phyloP scores from a whole-genome alignment of 1,140 invertebrate genomes.

The Danaus plexippus region DNA sequence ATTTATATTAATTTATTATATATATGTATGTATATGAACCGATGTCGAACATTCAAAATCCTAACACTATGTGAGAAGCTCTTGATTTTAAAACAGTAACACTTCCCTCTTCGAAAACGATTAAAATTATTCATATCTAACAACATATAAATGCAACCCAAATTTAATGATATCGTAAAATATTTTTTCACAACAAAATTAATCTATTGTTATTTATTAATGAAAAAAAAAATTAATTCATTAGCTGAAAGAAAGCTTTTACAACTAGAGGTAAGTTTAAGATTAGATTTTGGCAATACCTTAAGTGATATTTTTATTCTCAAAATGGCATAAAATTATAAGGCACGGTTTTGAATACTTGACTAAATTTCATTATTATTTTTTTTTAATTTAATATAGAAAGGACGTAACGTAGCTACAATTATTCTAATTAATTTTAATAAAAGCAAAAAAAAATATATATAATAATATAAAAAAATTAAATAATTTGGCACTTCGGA shows the following conservation, averaged over 20 bases:
- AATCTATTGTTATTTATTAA: slow-evolving; percentile 3
- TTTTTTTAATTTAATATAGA: slow-evolving; percentile 38
- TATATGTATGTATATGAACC: too few relatives aligned
- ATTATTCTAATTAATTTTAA: slow-evolving; percentile 28
- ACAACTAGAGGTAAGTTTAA: slow-evolving; percentile 32
- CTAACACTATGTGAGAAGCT: slow-evolving; percentile 58
- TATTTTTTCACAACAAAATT: slow-evolving; percentile 8
- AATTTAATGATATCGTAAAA: slow-evolving; percentile 17
- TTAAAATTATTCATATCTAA: slow-evolving; percentile 8
- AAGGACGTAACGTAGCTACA: slow-evolving; percentile 59
- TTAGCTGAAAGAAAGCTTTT: slow-evolving; percentile 12
- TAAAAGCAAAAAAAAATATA: slow-evolving; percentile 14
- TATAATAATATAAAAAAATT: slow-evolving; percentile 19
- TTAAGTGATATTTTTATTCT: slow-evolving; percentile 59
- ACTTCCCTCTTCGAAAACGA: slow-evolving; percentile 6
- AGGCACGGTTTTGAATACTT: slow-evolving; percentile 61
- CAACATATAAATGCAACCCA: slow-evolving; percentile 19
- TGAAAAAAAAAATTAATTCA: slow-evolving; percentile 2
- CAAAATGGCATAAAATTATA: slow-evolving; percentile 69
- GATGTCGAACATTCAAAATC: slow-evolving; percentile 50
- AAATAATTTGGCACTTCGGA: slow-evolving; percentile 28
- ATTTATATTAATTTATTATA: too few relatives aligned
- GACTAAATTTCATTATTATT: slow-evolving; percentile 42
- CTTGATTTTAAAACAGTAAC: slow-evolving; percentile 34
- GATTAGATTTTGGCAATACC: slow-evolving; percentile 53